Evolutionary conservation across 2,113 vertebrate genomes (phyloP).

Genomic region (Tachysurus fulvidraco): DNA sequence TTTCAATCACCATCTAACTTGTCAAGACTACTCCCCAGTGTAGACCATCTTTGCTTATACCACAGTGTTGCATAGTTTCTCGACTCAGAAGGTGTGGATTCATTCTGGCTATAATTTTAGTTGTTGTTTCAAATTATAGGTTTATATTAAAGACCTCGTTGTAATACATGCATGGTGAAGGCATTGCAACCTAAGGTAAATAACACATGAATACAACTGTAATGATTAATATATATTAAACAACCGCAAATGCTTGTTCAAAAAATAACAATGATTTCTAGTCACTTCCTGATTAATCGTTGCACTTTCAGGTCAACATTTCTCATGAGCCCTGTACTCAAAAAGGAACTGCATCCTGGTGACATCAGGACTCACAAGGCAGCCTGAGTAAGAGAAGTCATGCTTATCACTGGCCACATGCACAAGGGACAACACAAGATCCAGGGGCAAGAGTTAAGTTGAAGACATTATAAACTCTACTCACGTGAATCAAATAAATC

Average conservation of each 20-base stretch:
- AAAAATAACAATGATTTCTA: not conserved
- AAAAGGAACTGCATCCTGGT: not conserved
- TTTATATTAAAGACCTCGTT: not conserved
- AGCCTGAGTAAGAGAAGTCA: not conserved
- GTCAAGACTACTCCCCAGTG: not conserved
- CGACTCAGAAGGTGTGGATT: not conserved
- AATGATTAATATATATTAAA: not conserved
- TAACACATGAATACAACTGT: not conserved
- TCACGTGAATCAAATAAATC: not conserved
- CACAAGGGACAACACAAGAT: not conserved
- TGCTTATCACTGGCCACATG: not conserved
- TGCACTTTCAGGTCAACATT: not conserved
- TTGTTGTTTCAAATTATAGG: not conserved
- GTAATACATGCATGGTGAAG: not conserved
- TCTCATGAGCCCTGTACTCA: not conserved
- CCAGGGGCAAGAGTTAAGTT: not conserved
- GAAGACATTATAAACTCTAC: not conserved
- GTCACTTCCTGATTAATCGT: not conserved
- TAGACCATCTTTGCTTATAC: not conserved
- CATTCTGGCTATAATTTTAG: not conserved
- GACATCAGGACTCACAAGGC: not conserved
- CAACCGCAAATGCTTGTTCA: not conserved
- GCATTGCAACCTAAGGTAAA: too few relatives aligned
- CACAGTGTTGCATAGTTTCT: not conserved
- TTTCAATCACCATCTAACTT: not conserved